Evolutionary conservation across 2,888 invertebrate species (phyloP).

Genomic region (Schrankia costaestrigalis): DNA sequence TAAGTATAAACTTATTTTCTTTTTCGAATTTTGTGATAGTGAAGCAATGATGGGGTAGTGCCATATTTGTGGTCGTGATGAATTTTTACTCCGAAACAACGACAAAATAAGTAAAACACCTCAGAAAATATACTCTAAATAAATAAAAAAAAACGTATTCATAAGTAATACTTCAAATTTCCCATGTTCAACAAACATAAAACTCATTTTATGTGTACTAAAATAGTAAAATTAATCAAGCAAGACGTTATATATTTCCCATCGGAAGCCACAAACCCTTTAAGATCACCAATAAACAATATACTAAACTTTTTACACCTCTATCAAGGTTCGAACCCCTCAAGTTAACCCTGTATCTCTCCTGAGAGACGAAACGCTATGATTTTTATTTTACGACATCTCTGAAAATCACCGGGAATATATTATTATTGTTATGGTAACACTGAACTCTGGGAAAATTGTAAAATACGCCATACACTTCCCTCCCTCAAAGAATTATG

Average conservation of each 20-base stretch:
- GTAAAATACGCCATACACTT: conserved; percentile 66
- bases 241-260: conserved; percentile 1
- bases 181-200: neutral
- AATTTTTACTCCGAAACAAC: too few species aligned
- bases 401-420: conserved; percentile 74
- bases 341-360: conserved; percentile 38
- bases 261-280: conserved; percentile 4
- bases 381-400: conserved; percentile 74
- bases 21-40: too few species aligned
- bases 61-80: too few species aligned
- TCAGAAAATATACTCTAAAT: too few species aligned
- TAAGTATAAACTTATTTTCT: too few species aligned
- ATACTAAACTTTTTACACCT: conserved; percentile 26
- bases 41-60: too few species aligned
- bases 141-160: neutral
- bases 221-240: conserved; percentile 2
- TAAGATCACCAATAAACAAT: conserved; percentile 10
- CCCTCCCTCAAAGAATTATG: conserved; percentile 53
- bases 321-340: conserved; percentile 21
- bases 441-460: conserved; percentile 68
- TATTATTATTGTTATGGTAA: conserved; percentile 77
- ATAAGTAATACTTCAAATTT: neutral
- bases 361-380: conserved; percentile 57
- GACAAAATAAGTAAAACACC: too few species aligned
- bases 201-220: neutral